Base-by-base conservation (phyloP, 2,113 vertebrate genomes). In the Periophthalmodon schlosseri region DNA sequence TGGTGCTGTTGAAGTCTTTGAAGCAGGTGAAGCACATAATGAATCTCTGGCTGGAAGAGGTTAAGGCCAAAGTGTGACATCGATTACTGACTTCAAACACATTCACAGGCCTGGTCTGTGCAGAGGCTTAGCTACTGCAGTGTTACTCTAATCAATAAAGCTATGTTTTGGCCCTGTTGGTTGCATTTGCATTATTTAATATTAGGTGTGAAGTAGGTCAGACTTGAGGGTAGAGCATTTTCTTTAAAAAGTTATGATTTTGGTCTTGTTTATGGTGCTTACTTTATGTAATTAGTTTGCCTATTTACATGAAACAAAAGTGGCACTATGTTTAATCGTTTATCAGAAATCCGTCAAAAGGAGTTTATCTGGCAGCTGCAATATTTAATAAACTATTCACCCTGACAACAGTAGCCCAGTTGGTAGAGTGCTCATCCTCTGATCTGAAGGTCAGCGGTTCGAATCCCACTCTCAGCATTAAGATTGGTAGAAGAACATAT, bases 61-160 rank as follows among this genome's bases (percentile, higher is more conserved):
- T 77, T 63, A 65, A 80, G 58, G 39, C 23, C 68, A 74, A 65
- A 46, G 34, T 16, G 24, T 44, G 6, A 4, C 4, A 68, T 82
- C 2, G 0, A 46, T 69, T 14, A 58, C n/a, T 15, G 49, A 46
- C 28, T 52, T 5, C 34, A 68, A 72, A 50, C 60, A 68, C 7
- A 15, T 34, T 44, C 15, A 28, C n/a, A 44, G 57, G 57, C 18
- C 21, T 23, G 3, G 21, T 73, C 34, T 24, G 24, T 33, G 46
- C 9, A 20, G 8, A 36, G 18, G 24, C 33, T 36, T 15, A 60
- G 57, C 24, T 65, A n/a, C 63, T 65, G 63, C 63, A 11, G 18
- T 12, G 16, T 65, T 39, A 21, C 63, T 21, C 34, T 34, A 14
- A 34, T 63, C 24, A 34, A 34, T 33, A 18, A 34, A 60, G 21